phyloP scores from a whole-genome alignment of 2,888 invertebrate genomes.

The Sepioteuthis lessoniana region DNA sequence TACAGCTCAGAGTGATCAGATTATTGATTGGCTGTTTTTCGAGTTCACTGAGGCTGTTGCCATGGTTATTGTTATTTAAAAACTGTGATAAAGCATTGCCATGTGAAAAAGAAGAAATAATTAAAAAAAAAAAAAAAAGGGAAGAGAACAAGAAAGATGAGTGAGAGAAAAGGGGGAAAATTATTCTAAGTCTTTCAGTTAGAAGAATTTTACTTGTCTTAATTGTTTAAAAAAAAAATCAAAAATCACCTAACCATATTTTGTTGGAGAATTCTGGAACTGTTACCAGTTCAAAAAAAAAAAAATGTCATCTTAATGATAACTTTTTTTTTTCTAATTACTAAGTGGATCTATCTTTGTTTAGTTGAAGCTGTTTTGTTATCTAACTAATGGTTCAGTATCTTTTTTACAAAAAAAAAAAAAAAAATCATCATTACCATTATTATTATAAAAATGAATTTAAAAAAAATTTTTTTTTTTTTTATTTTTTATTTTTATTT shows the following conservation, averaged over 20 bases:
- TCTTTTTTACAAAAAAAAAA: neutral
- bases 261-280: neutral
- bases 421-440: neutral
- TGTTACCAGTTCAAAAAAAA: neutral
- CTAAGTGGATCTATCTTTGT: neutral
- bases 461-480: too few relatives aligned
- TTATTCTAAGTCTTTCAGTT: neutral
- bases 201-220: neutral
- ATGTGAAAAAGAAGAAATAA: neutral
- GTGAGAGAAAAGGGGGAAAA: neutral
- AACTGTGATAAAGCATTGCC: conserved; percentile 33
- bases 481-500: too few relatives aligned
- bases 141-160: neutral
- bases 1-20: neutral
- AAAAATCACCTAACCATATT: neutral
- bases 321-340: neutral
- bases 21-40: neutral
- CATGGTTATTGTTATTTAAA: neutral
- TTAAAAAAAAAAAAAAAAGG: too few relatives aligned
- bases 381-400: conserved; percentile 14
- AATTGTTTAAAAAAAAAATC: neutral
- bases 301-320: neutral
- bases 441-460: neutral
- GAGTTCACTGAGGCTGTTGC: neutral
- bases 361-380: conserved; percentile 23